These are phyloP conservation scores for Mesoligia furuncula DNA, from an alignment of 2,888 invertebrate genomes.

Conservation along the genomic window DNA sequence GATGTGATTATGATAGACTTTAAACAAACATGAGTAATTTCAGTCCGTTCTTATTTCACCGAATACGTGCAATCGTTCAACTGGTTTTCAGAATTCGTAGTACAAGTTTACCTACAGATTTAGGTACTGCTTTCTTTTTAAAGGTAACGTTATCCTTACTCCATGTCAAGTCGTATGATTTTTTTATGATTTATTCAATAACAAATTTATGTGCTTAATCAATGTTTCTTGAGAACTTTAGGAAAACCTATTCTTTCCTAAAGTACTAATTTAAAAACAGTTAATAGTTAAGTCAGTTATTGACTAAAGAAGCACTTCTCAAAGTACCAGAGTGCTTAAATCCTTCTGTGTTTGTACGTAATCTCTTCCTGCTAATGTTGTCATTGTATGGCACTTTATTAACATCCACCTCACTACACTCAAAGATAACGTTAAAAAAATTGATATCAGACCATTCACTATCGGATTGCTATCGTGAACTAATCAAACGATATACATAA, in stretches of 20 bases:
- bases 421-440: conserved; percentile 65
- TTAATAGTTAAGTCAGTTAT: background rate
- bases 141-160: background rate
- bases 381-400: conserved; percentile 60
- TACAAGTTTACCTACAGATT: background rate
- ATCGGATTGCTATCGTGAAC: conserved; percentile 63
- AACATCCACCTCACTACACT: conserved; percentile 57
- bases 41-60: background rate
- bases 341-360: background rate
- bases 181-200: too few relatives aligned
- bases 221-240: background rate
- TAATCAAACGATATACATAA: conserved; percentile 67
- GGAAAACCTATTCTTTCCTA: background rate
- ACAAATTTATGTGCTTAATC: too few relatives aligned
- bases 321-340: background rate
- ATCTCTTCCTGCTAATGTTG: conserved; percentile 23
- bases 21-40: conserved; percentile 28
- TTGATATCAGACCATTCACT: conserved; percentile 62
- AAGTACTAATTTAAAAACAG: background rate
- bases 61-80: background rate
- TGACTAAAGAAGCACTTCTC: background rate
- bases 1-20: conserved; percentile 34
- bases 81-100: conserved; percentile 11
- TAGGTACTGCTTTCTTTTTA: conserved; percentile 1
- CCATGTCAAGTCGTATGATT: background rate